Percentiles rank a stretch among this genome's conserved stretches.
Conservation (phyloP, 2,113 vertebrate genomes). For the Polypterus senegalus region DNA sequence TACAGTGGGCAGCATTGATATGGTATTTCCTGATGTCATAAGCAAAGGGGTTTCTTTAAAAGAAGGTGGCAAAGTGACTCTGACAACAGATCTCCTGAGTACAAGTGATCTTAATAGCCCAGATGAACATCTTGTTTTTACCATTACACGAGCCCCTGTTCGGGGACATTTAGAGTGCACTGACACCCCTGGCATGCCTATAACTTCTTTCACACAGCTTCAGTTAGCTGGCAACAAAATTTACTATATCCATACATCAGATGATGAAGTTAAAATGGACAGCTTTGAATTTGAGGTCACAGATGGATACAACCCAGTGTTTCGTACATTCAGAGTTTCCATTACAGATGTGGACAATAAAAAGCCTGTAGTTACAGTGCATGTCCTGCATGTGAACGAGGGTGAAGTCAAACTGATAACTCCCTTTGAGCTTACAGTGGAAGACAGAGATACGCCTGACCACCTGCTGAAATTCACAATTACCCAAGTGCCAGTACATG, state of each 20-base stretch:
- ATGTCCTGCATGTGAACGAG: constrained; percentile 65
- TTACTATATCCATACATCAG: constrained; percentile 85
- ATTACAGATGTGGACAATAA: constrained; percentile 91
- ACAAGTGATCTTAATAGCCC: constrained; percentile 91
- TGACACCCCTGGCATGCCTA: constrained; percentile 64
- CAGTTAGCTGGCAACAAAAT: constrained; percentile 87
- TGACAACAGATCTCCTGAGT: constrained; percentile 89
- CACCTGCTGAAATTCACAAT: constrained; percentile 63
- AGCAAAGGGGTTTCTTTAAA: constrained; percentile 87
- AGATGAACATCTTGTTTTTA: constrained; percentile 84
- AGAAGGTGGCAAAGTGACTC: constrained; percentile 78
- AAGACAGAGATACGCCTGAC: constrained; percentile 81
- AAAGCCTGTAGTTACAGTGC: constrained; percentile 78
- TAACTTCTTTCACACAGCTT: constrained; percentile 83
- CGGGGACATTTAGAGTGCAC: constrained; percentile 87
- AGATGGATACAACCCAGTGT: constrained; percentile 84
- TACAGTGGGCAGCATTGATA: constrained; percentile 71
- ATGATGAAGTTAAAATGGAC: constrained; percentile 90
- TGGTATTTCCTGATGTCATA: constrained; percentile 82
- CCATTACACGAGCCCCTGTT: constrained; percentile 73
- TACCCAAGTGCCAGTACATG: constrained; percentile 75
- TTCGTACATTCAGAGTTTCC: constrained; percentile 85
- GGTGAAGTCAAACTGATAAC: constrained; percentile 80
- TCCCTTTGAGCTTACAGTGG: constrained; percentile 81
- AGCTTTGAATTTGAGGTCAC: constrained; percentile 95